Conservation (phyloP, 2,888 invertebrate genomes). For the Cantharis rustica region DNA sequence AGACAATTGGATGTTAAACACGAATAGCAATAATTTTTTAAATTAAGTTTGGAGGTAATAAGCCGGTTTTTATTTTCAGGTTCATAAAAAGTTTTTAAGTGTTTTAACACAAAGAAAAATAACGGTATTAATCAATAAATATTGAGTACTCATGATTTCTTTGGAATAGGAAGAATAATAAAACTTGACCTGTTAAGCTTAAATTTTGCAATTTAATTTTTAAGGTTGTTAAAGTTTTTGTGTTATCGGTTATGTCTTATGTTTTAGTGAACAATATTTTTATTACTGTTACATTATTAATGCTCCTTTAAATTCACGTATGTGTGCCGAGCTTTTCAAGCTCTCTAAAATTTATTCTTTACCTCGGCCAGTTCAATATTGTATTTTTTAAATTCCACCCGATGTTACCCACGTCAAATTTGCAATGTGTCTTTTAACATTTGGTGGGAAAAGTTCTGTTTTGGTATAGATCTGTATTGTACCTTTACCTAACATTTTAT, state of each 20-base stretch:
- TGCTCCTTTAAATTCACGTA: background rate
- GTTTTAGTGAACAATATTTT: background rate
- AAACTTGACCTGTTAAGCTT: background rate
- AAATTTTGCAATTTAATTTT: background rate
- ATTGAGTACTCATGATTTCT: background rate
- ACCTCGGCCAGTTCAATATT: background rate
- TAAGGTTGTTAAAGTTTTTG: background rate
- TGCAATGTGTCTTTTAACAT: background rate
- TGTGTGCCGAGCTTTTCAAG: background rate
- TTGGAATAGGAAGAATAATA: background rate
- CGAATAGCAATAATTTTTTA: background rate
- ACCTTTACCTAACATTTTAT: background rate
- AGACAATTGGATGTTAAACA: background rate
- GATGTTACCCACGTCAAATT: background rate
- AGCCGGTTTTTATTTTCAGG: background rate
- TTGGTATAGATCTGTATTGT: background rate
- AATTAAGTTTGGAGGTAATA: background rate
- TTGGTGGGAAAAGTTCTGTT: background rate
- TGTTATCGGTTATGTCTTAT: background rate
- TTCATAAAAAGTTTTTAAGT: conserved; percentile 1
- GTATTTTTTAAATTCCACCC: background rate
- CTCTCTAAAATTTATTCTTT: background rate
- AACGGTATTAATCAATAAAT: conserved; percentile 4
- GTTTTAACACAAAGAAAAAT: conserved; percentile 5
- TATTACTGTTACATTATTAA: background rate